Evolutionary conservation across 2,888 invertebrate species (phyloP).

Genomic region (Ctenicera cuprea): DNA sequence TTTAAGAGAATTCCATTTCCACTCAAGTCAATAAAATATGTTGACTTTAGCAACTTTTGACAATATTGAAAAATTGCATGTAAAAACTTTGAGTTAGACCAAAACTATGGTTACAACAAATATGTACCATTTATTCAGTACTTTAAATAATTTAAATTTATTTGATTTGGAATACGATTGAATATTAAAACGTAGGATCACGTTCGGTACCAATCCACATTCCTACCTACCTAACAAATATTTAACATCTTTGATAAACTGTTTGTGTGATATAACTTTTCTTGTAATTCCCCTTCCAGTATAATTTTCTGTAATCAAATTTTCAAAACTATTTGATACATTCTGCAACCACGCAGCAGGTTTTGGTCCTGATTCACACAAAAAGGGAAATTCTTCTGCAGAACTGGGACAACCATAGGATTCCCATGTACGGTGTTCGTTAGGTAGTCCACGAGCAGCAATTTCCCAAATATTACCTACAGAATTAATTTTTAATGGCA

Average conservation of each 20-base stretch:
- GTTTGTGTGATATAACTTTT: slow-evolving; percentile 47
- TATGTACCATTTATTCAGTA: too few relatives aligned
- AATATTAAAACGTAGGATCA: too few relatives aligned
- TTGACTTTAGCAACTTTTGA: too few relatives aligned
- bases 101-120: too few relatives aligned
- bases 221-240: slow-evolving; percentile 65
- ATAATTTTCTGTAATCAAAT: slow-evolving; percentile 49
- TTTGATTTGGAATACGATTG: too few relatives aligned
- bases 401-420: slow-evolving; percentile 65
- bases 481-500: neutral
- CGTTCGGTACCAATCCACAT: too few relatives aligned
- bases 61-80: too few relatives aligned
- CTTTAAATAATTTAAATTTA: too few relatives aligned
- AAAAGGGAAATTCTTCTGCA: slow-evolving; percentile 67
- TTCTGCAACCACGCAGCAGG: slow-evolving; percentile 65
- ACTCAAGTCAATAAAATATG: too few relatives aligned
- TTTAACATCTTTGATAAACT: slow-evolving; percentile 66
- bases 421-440: slow-evolving; percentile 67
- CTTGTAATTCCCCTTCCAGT: neutral
- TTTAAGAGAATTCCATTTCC: too few relatives aligned
- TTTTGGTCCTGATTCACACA: slow-evolving; percentile 66
- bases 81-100: too few relatives aligned
- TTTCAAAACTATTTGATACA: slow-evolving; percentile 58
- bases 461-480: slow-evolving; percentile 65
- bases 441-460: slow-evolving; percentile 60